Base-by-base conservation (phyloP, 2,888 invertebrate species). In the Lobophora halterata region DNA sequence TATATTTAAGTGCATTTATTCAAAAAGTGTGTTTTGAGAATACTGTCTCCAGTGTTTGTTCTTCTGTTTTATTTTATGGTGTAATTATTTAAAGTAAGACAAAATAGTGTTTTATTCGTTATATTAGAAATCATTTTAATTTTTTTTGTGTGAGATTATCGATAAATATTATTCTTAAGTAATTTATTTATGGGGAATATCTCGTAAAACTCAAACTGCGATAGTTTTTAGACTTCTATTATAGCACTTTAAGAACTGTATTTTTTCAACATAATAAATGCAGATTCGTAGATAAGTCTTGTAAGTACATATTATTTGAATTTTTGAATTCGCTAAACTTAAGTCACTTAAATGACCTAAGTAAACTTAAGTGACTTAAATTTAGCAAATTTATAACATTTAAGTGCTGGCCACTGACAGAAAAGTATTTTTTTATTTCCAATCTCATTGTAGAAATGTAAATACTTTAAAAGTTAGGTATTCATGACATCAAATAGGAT, bases 1-100 rank as follows among this genome's bases (percentile, higher is more conserved):
- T 54, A 46, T 54, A 38, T 51, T 47, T 55, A 52, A 49, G 35
- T 72, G 75, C 75, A 77, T 77, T 77, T 75, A 76, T 63, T 33
- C 28, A 12, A 20, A 32, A 21, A 20, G 39, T 62, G 52, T 56
- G 67, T 62, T 70, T 70, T 69, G 59, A 59, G 57, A 61, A 57
- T 49, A 52, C 35, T 40, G 20, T 37, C 33, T n/a, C n/a, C n/a
- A n/a, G n/a, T n/a, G n/a, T n/a, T n/a, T n/a, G n/a, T n/a, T n/a
- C n/a, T n/a, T n/a, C n/a, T n/a, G n/a, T n/a, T n/a, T n/a, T n/a
- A n/a, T n/a, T n/a, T n/a, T n/a, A n/a, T n/a, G n/a, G n/a, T n/a
- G n/a, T n/a, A n/a, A n/a, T n/a, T n/a, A n/a, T n/a, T n/a, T n/a
- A n/a, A n/a, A n/a, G n/a, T n/a, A n/a, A n/a, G n/a, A n/a, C n/a